Base-by-base conservation (phyloP, 2,113 vertebrate genomes). In the Litocranius walleri region DNA sequence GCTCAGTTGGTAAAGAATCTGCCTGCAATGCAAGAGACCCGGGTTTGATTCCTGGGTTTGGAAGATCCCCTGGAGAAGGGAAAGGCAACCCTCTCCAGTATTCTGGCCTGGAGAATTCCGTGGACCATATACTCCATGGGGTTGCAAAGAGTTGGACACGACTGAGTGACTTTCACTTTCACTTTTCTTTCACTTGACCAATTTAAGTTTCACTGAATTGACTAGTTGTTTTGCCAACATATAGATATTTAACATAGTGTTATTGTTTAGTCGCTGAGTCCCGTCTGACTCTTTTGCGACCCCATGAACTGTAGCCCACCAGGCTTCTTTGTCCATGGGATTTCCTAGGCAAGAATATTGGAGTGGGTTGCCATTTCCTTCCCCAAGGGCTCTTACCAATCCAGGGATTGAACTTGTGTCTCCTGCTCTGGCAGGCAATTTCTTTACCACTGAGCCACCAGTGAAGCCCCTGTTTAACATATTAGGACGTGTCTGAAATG, bases 131-230 rank as follows among this genome's bases (percentile, higher is more conserved):
- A 71, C 64, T 71, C 19, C 64, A 71, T 71, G 67, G n/a, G 67
- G 19, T 40, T 71, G 19, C n/a, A 71, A 71, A 71, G 67, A 71
- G n/a, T 40, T 36, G 5, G n/a, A 71, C n/a, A 36, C 0, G 2
- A 71, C 67, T 12, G n/a, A 71, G 67, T 0, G 5, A 40, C 67
- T 71, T 71, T 71, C n/a, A 19, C 7, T n/a, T 67, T 1, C 59
- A 64, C 16, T 71, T 71, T 40, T 11, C 67, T 40, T 71, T 71
- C 67, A 71, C n/a, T 12, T 71, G 67, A 23, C 67, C 19, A 71
- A n/a, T 71, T 71, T 71, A 71, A 11, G 95, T 97, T 97, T 90
- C 52, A 87, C 27, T 87, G 62, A 81, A 95, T 57, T 88, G 14
- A 81, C 23, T 88, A 48, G 30, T 27, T 95, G 23, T 67, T 92